Evolutionary conservation across 2,797 vertebrate species (phyloP), one percentile per base, ranked within the genome.

Genomic region (Thripadectes ignobilis): DNA sequence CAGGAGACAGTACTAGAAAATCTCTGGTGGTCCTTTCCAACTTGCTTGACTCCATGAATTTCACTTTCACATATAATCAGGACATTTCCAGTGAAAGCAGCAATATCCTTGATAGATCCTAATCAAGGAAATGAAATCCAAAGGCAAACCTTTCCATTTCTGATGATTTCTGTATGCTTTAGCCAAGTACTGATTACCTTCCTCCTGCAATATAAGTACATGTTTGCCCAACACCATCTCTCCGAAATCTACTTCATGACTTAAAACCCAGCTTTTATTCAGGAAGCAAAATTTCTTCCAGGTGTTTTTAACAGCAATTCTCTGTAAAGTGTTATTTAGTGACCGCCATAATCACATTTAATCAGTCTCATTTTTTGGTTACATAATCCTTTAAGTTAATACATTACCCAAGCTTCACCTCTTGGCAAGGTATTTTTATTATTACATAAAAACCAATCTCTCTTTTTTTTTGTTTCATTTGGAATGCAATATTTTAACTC

Each of bases 61-160:
- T 73, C 23, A 61, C 14, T 82, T 82, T 43, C 48, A 45, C 24
- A 41, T 29, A 55, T 76, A 58, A 15, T 81, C 51, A 54, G 38
- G 61, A 84, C 38, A 57, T 69, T 84, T 85, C 63, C 55, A 93
- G 66, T 30, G 23, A 95, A 85, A 85, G 34, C 38, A 93, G 79
- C 43, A 92, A 92, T 68, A 79, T 73, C 29, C 78, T 88, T 90
- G 68, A 85, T 69, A 76, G 85, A 91, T 52, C 20, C 45, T 92
- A 61, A 93, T 89, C 74, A 79, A 80, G 39, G n/a, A 92, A 96
- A 55, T 89, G 79, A 95, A 92, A 95, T 73, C 23, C 75, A 61
- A 89, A 77, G 32, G 84, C 18, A 92, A 91, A 61, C 39, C 59
- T 78, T 79, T 75, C 23, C n/a, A 87, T 81, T 93, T 94, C 77